Evolutionary conservation across 2,888 invertebrate species (phyloP), one percentile per base, ranked within the genome.

Genomic region (Heterodera filipjevi): DNA sequence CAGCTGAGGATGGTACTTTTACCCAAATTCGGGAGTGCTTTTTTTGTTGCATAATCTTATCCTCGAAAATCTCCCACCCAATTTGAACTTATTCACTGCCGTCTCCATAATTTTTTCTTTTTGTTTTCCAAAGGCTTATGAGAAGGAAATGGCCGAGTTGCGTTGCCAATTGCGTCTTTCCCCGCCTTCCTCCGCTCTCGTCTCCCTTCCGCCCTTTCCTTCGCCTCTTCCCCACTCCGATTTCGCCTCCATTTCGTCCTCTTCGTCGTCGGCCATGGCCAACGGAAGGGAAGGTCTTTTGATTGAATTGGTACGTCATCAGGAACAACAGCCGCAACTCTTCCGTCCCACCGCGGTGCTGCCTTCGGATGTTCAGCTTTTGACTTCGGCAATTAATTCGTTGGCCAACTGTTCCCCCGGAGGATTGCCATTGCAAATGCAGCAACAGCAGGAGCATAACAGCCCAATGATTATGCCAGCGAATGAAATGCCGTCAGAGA

Each of bases 91-190:
- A 10, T 39, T 12, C 39, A 6, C 10, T 39, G 39, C 39, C 39
- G 39, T n/a, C 27, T 44, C 2, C 12, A 46, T n/a, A 8, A 22
- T 72, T 72, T 33, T 10, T 19, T 6, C n/a, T 46, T 35, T 35
- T n/a, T n/a, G 12, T 22, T 16, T 12, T n/a, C 35, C 35, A 8
- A 35, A 73, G 73, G 46, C 77, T 27, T 84, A 77, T 64, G 84
- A 83, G 79, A 78, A 79, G 14, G 82, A 83, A 71, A 71, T 83
- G 33, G 59, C 72, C 44, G 84, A 81, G 72, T 76, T 82, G 46
- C 68, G 71, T 22, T 66, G 66, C 16, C 59, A 79, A 74, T n/a
- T 75, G n/a, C 59, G 22, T 3, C 59, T 59, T 27, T 83, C 77
- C 19, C 22, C 53, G 33, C 39, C 70, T 0, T 71, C 46, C 12